Conservation (phyloP, 1,140 invertebrate genomes). For the Caenorhabditis brenneri region DNA sequence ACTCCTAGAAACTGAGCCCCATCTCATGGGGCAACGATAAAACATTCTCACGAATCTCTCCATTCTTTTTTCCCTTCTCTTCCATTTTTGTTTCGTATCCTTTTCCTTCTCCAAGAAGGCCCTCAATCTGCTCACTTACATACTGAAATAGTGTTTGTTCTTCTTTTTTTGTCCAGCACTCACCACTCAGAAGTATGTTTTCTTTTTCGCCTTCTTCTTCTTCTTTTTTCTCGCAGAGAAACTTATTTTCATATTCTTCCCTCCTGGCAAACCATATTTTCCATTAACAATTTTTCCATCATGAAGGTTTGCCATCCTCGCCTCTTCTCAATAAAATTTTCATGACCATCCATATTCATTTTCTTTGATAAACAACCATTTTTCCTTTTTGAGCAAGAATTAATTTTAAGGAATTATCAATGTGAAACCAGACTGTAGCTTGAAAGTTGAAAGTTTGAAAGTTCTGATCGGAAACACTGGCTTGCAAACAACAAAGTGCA, state of each 20-base stretch:
- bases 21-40: background rate
- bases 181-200: background rate
- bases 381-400: background rate
- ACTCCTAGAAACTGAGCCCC: background rate
- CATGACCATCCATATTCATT: background rate
- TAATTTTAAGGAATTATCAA: too few species aligned
- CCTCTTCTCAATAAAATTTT: background rate
- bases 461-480: too few species aligned
- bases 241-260: background rate
- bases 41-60: constrained; percentile 25
- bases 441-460: too few species aligned
- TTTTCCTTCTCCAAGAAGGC: background rate
- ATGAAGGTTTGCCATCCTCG: background rate
- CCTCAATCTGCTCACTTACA: constrained; percentile 18
- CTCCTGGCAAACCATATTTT: background rate
- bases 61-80: background rate
- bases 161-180: background rate
- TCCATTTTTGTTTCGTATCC: background rate
- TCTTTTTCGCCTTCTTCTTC: too few species aligned
- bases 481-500: too few species aligned
- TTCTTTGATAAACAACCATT: background rate
- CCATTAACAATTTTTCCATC: background rate
- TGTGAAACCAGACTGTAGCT: too few species aligned
- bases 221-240: too few species aligned
- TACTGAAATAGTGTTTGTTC: constrained; percentile 22